These are phyloP conservation scores for Tor tambroides DNA, from an alignment of 2,113 vertebrate genomes.

Conservation along the genomic window DNA sequence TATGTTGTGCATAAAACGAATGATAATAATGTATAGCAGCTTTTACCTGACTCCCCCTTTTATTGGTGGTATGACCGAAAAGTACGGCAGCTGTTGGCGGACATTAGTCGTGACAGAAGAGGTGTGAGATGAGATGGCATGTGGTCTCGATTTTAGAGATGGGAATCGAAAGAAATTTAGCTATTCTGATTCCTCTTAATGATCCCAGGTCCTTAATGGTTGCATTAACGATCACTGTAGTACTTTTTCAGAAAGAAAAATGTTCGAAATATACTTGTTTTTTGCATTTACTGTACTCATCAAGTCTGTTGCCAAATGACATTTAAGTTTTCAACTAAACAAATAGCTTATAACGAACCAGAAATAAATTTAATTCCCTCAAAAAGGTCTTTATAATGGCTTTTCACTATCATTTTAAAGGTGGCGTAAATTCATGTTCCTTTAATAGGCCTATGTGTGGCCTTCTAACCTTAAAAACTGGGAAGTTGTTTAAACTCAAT, in stretches of 20 bases:
- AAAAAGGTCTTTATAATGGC: background rate
- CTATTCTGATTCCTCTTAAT: background rate
- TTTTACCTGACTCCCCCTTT: background rate
- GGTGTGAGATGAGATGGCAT: conserved; percentile 8
- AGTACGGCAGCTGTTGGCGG: conserved; percentile 20
- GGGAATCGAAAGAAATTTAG: too few species aligned
- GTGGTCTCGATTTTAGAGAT: background rate
- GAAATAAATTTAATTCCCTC: background rate
- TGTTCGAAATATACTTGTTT: background rate
- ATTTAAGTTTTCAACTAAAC: background rate
- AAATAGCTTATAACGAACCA: background rate
- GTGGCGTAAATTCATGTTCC: background rate
- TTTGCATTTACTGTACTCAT: background rate
- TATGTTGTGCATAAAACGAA: fast-evolving
- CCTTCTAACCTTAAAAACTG: background rate
- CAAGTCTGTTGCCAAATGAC: background rate
- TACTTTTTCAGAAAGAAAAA: background rate
- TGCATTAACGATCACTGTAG: background rate
- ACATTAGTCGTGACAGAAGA: conserved; percentile 22
- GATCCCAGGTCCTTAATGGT: background rate
- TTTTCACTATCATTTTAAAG: background rate
- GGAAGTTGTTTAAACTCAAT: background rate
- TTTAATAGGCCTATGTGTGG: background rate
- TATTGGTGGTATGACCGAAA: background rate
- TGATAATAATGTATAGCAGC: too few species aligned